Conservation (phyloP, 2,797 vertebrate species). For the Oceanodroma leucorhoa region DNA sequence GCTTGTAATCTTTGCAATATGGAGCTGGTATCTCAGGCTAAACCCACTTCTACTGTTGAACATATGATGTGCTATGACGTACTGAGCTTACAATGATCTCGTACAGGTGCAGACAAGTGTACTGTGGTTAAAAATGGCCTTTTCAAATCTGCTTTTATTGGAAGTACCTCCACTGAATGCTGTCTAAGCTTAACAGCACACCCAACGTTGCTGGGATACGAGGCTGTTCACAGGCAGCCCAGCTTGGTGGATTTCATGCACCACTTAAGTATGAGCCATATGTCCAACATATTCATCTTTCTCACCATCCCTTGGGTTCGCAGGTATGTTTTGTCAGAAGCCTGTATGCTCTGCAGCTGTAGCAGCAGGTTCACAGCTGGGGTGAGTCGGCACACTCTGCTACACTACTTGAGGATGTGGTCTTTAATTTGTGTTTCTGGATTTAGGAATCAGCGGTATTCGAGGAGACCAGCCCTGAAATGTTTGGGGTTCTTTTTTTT, state of each 20-base stretch:
- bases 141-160: not conserved
- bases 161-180: not conserved
- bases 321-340: not conserved
- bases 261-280: not conserved
- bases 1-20: not conserved
- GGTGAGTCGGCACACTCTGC: rapidly evolving
- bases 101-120: not conserved
- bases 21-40: not conserved
- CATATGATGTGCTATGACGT: rapidly evolving
- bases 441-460: not conserved
- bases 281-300: not conserved
- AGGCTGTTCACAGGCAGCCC: not conserved
- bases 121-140: not conserved
- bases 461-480: not conserved
- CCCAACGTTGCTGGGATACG: rapidly evolving
- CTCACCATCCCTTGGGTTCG: not conserved
- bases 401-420: not conserved
- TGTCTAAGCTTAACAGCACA: not conserved
- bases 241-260: not conserved
- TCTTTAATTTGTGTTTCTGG: not conserved
- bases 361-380: not conserved
- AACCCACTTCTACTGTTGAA: not conserved
- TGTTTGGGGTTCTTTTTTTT: not conserved
- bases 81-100: not conserved
- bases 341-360: not conserved